Evolutionary conservation across 35 echinoderm and acorn worm species (phyloP).

Genomic region (Amphiura filiformis): DNA sequence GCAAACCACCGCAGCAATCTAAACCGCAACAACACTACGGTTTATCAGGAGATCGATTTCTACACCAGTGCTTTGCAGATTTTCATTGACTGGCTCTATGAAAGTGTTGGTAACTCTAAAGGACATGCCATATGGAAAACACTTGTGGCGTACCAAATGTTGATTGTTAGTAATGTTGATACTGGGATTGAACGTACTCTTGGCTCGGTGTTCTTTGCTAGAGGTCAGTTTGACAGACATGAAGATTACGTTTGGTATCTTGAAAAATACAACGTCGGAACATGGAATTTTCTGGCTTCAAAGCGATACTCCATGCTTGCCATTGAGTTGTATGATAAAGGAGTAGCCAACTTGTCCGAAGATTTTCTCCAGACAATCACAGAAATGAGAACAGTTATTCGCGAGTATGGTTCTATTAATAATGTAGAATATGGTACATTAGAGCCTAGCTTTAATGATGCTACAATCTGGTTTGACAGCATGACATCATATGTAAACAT

Average conservation of each 20-base stretch:
- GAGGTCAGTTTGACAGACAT: conserved; percentile 52
- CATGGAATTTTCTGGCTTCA: conserved; percentile 60
- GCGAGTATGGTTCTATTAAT: conserved; percentile 8
- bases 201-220: conserved; percentile 55
- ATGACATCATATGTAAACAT: conserved; percentile 78
- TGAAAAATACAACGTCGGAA: conserved; percentile 71
- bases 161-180: conserved; percentile 75
- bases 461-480: conserved; percentile 61
- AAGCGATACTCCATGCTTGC: conserved; percentile 58
- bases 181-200: conserved; percentile 72
- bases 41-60: conserved; percentile 60
- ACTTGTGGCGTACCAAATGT: conserved; percentile 67
- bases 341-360: conserved; percentile 14
- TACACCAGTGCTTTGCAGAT: conserved; percentile 62
- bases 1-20: conserved; percentile 44
- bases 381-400: conserved; percentile 50
- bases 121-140: conserved; percentile 60
- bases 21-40: conserved; percentile 49
- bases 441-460: conserved; percentile 50
- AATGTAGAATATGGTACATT: background rate
- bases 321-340: conserved; percentile 39
- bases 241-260: conserved; percentile 80
- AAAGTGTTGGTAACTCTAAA: conserved; percentile 69
- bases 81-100: conserved; percentile 81
- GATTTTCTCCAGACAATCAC: conserved; percentile 36